These are phyloP conservation scores for Erpornis zantholeuca DNA, from an alignment of 2,113 vertebrate species.

Conservation along the genomic window DNA sequence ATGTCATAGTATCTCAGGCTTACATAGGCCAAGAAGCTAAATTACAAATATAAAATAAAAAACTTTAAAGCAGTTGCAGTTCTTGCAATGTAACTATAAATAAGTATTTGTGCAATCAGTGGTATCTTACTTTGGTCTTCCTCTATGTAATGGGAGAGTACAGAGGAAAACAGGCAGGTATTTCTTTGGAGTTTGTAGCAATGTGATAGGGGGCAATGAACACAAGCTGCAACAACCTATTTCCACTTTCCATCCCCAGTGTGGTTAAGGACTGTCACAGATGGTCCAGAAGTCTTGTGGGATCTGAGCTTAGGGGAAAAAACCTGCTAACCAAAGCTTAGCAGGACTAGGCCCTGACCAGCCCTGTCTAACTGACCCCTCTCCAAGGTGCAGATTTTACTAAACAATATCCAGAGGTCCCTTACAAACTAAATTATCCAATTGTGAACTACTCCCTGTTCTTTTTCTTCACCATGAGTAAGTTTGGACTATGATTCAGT, in stretches of 20 bases:
- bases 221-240: neutral
- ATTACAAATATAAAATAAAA: neutral
- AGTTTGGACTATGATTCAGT: neutral
- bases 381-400: neutral
- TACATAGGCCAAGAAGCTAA: neutral
- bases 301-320: neutral
- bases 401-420: neutral
- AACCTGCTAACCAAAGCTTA: neutral
- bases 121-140: neutral
- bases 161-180: neutral
- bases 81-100: neutral
- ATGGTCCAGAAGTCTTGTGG: neutral
- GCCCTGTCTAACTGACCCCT: neutral
- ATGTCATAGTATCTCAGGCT: neutral
- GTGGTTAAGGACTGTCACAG: neutral
- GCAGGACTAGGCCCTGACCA: neutral
- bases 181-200: neutral
- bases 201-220: neutral
- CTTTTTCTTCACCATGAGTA: neutral
- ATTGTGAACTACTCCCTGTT: neutral
- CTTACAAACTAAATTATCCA: neutral
- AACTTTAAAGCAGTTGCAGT: neutral
- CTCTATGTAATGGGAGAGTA: neutral
- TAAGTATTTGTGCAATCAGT: neutral
- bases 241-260: rapidly evolving